Evolutionary conservation across 2,113 vertebrate genomes (phyloP), one percentile per base, ranked within the genome.

Genomic region (Oreocharis arfaki): DNA sequence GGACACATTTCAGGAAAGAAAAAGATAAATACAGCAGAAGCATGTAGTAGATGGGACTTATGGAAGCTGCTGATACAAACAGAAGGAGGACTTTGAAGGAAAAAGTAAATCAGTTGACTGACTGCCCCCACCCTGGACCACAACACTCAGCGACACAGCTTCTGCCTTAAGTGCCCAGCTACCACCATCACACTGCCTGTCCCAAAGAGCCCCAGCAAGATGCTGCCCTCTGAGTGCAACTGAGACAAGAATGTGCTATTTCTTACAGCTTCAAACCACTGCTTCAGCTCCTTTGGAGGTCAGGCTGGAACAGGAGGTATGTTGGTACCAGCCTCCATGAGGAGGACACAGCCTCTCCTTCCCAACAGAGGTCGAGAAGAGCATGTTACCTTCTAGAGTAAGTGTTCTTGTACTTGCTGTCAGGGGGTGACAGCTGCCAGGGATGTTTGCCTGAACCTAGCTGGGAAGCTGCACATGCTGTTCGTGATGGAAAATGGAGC

Each of bases 121-220:
- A 11, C 10, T 37, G 53, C 8, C 7, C 55, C 16, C 2, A 2
- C n/a, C 50, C 26, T 26, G 28, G 4, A n/a, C 50, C 8, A 32
- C 42, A 77, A 3, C 6, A 8, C 9, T 26, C 32, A 23, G 6
- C 0, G 0, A 35, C 53, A 33, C 16, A 42, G 52, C 69, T 74
- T 39, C 64, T 75, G 47, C 60, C 14, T 1, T 28, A 50, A 18
- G 4, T 20, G 49, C 20, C 55, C 3, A 4, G 42, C 73, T 46
- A 2, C 57, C 76, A 21, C 16, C 28, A 41, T n/a, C 3, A 1
- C 10, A 41, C 24, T 16, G 50, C 33, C 4, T 3, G 23, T 32
- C 22, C 55, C n/a, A 23, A 33, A 56, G 46, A 60, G 53, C 32
- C 30, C 33, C 7, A 41, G 63, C 16, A 37, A 35, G 41, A 22